These are phyloP conservation scores for Rhizomys pruinosus DNA, from an alignment of 2,113 vertebrate species.

Conservation along the genomic window DNA sequence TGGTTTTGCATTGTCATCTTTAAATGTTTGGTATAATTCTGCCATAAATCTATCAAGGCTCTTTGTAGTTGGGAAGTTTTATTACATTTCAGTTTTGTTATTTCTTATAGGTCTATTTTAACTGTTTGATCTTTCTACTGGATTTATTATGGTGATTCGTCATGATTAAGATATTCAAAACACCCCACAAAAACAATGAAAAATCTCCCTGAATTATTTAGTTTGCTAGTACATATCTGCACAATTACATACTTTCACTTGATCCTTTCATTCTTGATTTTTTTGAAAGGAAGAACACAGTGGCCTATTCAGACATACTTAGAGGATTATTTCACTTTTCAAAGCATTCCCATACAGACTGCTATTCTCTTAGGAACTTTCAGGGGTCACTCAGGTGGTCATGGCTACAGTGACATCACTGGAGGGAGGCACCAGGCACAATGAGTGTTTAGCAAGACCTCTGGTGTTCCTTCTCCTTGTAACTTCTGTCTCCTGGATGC, in stretches of 20 bases:
- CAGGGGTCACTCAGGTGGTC: neutral
- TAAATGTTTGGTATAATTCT: too few relatives aligned
- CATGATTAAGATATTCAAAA: too few relatives aligned
- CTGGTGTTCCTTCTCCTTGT: neutral
- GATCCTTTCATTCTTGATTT: conserved; percentile 26
- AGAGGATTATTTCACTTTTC: conserved; percentile 1
- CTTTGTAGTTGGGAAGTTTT: too few relatives aligned
- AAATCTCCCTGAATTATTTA: neutral
- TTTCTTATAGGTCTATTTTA: too few relatives aligned
- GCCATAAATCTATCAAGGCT: too few relatives aligned
- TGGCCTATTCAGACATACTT: neutral
- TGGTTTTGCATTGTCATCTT: too few relatives aligned
- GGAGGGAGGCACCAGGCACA: neutral
- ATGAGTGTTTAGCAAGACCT: neutral
- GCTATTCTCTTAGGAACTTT: neutral
- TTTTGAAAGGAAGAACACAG: neutral
- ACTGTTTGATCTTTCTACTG: too few relatives aligned
- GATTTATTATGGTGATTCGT: too few relatives aligned
- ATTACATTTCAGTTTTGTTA: too few relatives aligned
- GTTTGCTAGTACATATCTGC: neutral
- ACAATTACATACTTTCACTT: neutral
- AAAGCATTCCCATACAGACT: neutral
- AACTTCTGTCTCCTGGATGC: neutral
- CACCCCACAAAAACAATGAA: too few relatives aligned
- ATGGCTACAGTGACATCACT: neutral